Evolutionary conservation across 2,113 vertebrate genomes (phyloP).

Genomic region (Tragelaphus scriptus): DNA sequence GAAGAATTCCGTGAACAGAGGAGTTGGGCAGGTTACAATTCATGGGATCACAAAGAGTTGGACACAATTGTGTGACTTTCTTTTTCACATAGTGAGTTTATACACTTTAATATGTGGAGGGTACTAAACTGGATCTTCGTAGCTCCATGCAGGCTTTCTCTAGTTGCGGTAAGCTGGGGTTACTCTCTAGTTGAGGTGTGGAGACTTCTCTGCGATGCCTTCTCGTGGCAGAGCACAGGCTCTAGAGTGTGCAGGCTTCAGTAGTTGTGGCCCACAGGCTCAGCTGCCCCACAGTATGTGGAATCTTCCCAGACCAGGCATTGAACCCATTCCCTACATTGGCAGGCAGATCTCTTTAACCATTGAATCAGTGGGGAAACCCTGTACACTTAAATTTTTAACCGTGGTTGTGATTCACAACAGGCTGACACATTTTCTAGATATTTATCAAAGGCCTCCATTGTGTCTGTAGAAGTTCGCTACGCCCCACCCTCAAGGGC

Average conservation of each 20-base stretch:
- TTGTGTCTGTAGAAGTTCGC: rapidly evolving
- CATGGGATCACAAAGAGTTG: neutral
- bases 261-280: neutral
- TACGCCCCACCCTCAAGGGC: rapidly evolving
- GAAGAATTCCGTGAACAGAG: neutral
- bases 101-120: neutral
- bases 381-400: neutral
- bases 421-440: neutral
- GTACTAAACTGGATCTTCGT: neutral
- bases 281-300: neutral
- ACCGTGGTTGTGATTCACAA: neutral
- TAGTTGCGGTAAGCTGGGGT: neutral
- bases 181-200: neutral
- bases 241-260: neutral
- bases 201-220: neutral
- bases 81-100: neutral
- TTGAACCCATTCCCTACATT: neutral
- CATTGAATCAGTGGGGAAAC: neutral
- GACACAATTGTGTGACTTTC: neutral
- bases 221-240: neutral
- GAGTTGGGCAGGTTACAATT: neutral
- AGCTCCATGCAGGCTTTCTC: neutral
- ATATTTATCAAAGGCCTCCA: neutral
- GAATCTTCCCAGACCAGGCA: neutral
- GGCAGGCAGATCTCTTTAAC: neutral